Base-by-base conservation (phyloP, 2,888 invertebrate genomes). In the Cephus spinipes region DNA sequence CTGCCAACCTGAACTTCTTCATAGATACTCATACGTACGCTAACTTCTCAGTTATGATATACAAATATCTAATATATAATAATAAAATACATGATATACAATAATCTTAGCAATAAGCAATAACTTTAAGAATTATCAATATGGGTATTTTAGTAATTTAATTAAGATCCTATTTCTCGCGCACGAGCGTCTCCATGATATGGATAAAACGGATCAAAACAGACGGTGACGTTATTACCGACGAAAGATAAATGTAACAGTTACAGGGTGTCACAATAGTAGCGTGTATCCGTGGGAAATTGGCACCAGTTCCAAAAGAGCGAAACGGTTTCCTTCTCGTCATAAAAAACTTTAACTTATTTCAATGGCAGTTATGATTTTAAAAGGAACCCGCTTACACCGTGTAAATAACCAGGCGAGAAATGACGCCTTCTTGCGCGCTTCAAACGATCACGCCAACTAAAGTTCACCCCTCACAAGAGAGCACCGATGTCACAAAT, bases 341-440 rank as follows among this genome's bases (percentile, higher is more conserved):
- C 40, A 23, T 40, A 40, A 78, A 78, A 76, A 78, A 73, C 73
- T 78, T 75, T 32, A 73, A 73, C 69, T 73, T 73, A 73, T 68
- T 78, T 69, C 33, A 73, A 76, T 76, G 74, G n/a, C 30, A 73
- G 76, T 23, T 73, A 76, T 55, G 75, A 12, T 75, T 75, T 76
- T 75, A 73, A 78, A 76, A 33, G 75, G 40, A 71, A 73, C 73
- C 68, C 35, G 33, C 35, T 35, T 78, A 31, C 74, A 73, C 35
- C 69, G 75, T 35, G 34, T 36, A 75, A 77, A 77, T 74, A 77
- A 71, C 75, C 75, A 36, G 36, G 15, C 40, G 40, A 40, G 40
- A 40, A 40, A 40, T 23, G 74, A 40, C 40, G 40, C 23, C 23
- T 23, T 40, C 40, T 40, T 40, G 40, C 40, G 40, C 40, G 40